Base-by-base conservation (phyloP, 2,888 invertebrate species). In the Chaetogeoica ovagalla region DNA sequence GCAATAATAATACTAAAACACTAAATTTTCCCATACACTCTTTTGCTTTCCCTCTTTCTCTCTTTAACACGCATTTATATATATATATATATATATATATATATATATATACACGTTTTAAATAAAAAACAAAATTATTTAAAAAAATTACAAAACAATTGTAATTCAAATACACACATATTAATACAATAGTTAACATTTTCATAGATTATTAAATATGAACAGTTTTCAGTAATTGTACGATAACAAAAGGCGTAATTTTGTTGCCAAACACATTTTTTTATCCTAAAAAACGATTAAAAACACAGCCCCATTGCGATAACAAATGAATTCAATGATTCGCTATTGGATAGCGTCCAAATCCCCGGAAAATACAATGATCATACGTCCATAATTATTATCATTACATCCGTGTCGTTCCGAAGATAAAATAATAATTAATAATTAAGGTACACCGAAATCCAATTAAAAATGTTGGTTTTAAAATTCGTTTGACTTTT, bases 261-360 rank as follows among this genome's bases (percentile, higher is more conserved):
- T 21, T 37, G 52, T 73, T 62, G 63, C 30, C 52, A 73, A 73
- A 19, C 15, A n/a, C n/a, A 19, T 17, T 43, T 30, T 7, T 39
- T 8, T 11, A 17, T 21, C 37, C 21, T 23, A n/a, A 5, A 37
- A 9, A 52, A 63, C 15, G n/a, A 37, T 63, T 55, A 63, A 73
- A 19, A 73, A 73, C 7, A 63, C 62, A 63, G 0, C 48, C 39
- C 48, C 17, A 30, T 23, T 21, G 17, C 19, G 23, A 30, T 72
- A 23, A 72, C 60, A 72, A 73, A 73, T 30, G 48, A 73, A 73
- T 62, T 52, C 48, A 62, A 52, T 62, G 30, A 73, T 60, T 62
- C 48, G 59, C 39, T 19, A 62, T 63, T 73, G 63, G 74, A 57
- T 21, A 39, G 17, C 21, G 9, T 55, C 63, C 63, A 74, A 65